These are phyloP conservation scores for Caligus rogercresseyi DNA, from an alignment of 1,140 invertebrate species.

Conservation along the genomic window DNA sequence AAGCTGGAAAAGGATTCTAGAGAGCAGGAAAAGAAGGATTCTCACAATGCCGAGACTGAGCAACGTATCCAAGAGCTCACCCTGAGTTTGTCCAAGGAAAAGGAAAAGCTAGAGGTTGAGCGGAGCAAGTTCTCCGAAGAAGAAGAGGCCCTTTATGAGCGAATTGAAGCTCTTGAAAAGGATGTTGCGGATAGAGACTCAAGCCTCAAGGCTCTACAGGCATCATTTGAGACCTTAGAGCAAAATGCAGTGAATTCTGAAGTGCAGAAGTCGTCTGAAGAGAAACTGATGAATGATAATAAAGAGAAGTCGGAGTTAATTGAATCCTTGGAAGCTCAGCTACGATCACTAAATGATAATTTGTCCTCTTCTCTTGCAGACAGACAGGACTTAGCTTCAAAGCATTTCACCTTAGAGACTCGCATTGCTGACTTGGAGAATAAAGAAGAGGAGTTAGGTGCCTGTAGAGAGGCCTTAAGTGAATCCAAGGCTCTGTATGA, in stretches of 20 bases:
- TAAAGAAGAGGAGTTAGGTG: not conserved
- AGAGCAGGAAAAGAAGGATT: not conserved
- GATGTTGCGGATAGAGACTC: slow-evolving; percentile 5
- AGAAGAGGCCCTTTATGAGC: not conserved
- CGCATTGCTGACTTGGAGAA: not conserved
- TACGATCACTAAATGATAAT: not conserved
- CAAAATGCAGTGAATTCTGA: not conserved
- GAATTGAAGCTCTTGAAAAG: not conserved
- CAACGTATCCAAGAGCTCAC: not conserved
- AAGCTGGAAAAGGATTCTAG: not conserved
- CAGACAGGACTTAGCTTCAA: not conserved
- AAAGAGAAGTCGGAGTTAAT: not conserved
- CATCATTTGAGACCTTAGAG: not conserved
- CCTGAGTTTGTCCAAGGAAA: not conserved
- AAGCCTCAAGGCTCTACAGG: not conserved
- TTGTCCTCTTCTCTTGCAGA: not conserved
- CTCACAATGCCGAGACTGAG: not conserved
- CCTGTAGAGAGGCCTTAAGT: not conserved
- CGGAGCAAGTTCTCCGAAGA: not conserved
- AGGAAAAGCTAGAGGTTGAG: not conserved
- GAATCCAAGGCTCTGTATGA: not conserved
- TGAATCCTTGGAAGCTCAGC: not conserved
- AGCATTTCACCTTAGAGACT: not conserved
- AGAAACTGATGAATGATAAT: not conserved
- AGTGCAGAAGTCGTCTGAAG: not conserved